These are phyloP conservation scores for Drymonia ruficornis DNA, from an alignment of 2,888 invertebrate species.

Conservation along the genomic window DNA sequence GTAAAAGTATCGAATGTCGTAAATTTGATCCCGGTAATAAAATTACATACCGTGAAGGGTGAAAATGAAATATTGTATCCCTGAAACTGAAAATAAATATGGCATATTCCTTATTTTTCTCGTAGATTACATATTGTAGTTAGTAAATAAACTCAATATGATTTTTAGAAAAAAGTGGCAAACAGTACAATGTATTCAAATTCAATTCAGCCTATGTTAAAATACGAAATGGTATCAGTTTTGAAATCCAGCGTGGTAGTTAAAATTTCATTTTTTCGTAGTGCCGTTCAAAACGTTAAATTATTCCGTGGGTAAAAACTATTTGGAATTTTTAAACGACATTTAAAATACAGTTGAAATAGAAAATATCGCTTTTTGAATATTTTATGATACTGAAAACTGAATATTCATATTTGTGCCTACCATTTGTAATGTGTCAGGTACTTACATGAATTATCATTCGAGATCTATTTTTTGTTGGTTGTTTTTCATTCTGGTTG, in stretches of 20 bases:
- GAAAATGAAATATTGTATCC: conserved; percentile 71
- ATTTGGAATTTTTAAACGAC: neutral
- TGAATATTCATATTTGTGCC: neutral
- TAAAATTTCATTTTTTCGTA: neutral
- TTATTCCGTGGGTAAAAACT: neutral
- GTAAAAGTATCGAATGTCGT: conserved; percentile 77
- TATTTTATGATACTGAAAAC: too few relatives aligned
- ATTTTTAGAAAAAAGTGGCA: neutral
- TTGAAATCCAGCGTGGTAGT: neutral
- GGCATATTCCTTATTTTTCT: conserved; percentile 5
- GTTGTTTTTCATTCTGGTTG: conserved; percentile 1
- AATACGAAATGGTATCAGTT: neutral
- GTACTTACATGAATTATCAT: conserved; percentile 4
- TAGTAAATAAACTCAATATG: too few relatives aligned
- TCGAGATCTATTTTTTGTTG: conserved; percentile 21
- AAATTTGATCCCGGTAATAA: conserved; percentile 76
- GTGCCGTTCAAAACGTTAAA: neutral
- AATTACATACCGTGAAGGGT: conserved; percentile 68
- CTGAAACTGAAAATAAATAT: conserved; percentile 51
- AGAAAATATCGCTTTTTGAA: too few relatives aligned
- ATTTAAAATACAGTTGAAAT: too few relatives aligned
- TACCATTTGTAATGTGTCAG: neutral
- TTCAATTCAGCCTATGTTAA: neutral
- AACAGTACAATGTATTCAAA: neutral
- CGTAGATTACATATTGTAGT: neutral